phyloP scores from a whole-genome alignment of 1,140 invertebrate species.

The Cardiocondyla obscurior region DNA sequence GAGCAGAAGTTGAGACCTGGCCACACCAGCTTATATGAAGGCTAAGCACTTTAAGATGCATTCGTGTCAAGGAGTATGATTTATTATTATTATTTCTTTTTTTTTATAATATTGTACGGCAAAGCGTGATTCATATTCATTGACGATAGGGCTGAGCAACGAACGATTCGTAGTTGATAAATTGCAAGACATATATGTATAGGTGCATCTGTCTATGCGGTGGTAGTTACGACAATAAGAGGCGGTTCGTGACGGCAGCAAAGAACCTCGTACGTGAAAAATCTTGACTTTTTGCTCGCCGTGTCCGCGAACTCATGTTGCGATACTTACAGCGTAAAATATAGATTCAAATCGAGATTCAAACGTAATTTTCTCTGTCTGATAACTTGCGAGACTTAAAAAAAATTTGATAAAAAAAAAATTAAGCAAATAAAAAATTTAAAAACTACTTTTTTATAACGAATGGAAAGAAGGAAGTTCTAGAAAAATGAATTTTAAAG shows the following conservation, averaged over 20 bases:
- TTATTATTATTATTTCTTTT: too few species aligned
- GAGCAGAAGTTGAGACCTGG: not conserved
- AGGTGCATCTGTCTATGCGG: constrained; percentile 1
- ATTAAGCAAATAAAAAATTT: too few species aligned
- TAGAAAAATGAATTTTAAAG: not conserved
- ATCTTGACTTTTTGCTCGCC: constrained; percentile 2
- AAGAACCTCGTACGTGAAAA: constrained; percentile 52
- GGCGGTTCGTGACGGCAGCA: not conserved
- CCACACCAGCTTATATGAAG: not conserved
- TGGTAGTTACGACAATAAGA: constrained; percentile 56
- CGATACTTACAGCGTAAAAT: not conserved
- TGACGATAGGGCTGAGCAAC: not conserved
- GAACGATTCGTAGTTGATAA: not conserved
- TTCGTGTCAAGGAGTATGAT: constrained; percentile 38
- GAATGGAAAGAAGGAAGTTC: not conserved
- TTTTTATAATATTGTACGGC: not conserved
- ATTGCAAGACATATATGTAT: constrained; percentile 54
- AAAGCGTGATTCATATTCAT: constrained; percentile 1
- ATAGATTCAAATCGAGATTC: not conserved
- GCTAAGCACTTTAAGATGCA: constrained; percentile 14
- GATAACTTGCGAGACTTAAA: not conserved
- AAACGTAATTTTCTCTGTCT: not conserved
- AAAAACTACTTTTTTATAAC: too few species aligned
- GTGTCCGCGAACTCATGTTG: constrained; percentile 29
- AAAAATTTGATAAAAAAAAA: not conserved